These are phyloP conservation scores for Xenopus petersii DNA, from an alignment of 2,797 vertebrate species.

Conservation along the genomic window DNA sequence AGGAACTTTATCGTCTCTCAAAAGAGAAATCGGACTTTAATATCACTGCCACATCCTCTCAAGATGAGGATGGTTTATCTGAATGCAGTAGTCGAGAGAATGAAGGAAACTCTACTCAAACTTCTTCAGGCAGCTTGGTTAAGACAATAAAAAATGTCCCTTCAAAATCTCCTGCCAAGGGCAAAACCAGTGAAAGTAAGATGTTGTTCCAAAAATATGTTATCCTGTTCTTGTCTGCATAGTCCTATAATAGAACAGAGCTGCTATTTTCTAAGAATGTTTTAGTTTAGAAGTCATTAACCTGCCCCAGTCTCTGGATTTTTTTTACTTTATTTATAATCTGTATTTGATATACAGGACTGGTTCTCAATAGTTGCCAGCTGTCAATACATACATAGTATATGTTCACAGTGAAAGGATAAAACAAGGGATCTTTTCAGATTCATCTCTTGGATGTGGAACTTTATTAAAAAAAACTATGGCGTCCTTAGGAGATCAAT, in stretches of 20 bases:
- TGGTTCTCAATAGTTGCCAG: too few relatives aligned
- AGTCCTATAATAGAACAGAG: not conserved
- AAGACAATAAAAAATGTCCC: conserved; percentile 50
- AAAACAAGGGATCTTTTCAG: too few relatives aligned
- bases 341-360: too few relatives aligned
- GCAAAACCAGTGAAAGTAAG: conserved; percentile 48
- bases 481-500: too few relatives aligned
- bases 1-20: conserved; percentile 91
- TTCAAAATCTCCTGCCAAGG: conserved; percentile 57
- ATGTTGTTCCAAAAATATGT: not conserved
- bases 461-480: too few relatives aligned
- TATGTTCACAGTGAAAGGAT: too few relatives aligned
- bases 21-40: conserved; percentile 86
- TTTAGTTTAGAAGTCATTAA: too few relatives aligned
- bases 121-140: conserved; percentile 55
- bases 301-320: too few relatives aligned
- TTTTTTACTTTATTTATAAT: too few relatives aligned
- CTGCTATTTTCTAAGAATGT: too few relatives aligned
- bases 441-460: too few relatives aligned
- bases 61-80: conserved; percentile 76
- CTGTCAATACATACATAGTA: too few relatives aligned
- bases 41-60: conserved; percentile 67
- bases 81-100: conserved; percentile 77
- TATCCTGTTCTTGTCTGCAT: not conserved
- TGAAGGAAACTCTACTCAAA: conserved; percentile 69